phyloP scores from a whole-genome alignment of 2,888 invertebrate genomes.

The Petrophora chlorosata region DNA sequence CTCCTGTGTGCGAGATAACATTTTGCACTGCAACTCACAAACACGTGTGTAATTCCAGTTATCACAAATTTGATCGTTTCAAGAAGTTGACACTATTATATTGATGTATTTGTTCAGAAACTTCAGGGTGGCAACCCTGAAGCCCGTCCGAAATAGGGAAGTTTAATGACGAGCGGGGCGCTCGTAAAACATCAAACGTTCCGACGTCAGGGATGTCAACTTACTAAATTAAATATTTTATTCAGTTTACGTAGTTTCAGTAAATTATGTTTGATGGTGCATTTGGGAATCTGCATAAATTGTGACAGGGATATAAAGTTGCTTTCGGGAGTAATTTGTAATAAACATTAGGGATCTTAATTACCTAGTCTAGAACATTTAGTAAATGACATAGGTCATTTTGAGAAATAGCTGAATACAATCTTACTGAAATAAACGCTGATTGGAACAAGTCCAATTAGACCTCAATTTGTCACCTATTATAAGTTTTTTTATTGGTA shows the following conservation, averaged over 20 bases:
- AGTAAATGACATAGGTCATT: no score
- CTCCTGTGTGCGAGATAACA: no score
- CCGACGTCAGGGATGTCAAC: constrained; percentile 61
- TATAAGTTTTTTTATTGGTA: no score
- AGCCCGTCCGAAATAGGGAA: constrained; percentile 66
- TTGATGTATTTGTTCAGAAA: constrained; percentile 1
- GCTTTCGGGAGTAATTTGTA: neutral
- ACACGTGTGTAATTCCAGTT: no score
- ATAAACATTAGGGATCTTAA: constrained; percentile 4
- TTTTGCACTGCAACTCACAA: no score
- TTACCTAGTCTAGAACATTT: no score
- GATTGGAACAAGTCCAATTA: no score
- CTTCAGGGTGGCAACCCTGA: constrained; percentile 56
- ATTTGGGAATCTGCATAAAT: constrained; percentile 12
- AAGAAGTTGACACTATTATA: neutral
- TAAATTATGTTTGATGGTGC: constrained; percentile 20
- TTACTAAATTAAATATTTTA: constrained; percentile 40
- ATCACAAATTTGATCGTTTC: neutral
- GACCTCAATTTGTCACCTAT: no score
- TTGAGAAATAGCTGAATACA: no score
- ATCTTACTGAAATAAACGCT: no score
- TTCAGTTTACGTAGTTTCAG: constrained; percentile 27
- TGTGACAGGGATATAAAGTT: neutral
- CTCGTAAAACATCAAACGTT: constrained; percentile 75
- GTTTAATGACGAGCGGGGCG: constrained; percentile 74